Evolutionary conservation across 2,113 vertebrate genomes (phyloP).

Genomic region (Australoheros scitulus): DNA sequence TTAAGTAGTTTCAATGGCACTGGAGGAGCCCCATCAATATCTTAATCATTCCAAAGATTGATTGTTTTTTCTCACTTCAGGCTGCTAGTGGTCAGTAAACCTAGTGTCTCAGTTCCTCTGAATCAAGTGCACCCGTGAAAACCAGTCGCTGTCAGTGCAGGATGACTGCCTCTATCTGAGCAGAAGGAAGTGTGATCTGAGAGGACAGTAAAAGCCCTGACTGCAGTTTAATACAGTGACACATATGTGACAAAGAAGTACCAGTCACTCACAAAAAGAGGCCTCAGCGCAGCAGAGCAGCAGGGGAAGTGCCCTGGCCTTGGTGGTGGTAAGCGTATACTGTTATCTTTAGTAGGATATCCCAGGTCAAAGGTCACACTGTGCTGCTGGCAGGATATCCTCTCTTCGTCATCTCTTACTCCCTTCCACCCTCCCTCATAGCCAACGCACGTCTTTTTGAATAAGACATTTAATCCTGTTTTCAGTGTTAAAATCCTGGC

Average conservation of each 20-base stretch:
- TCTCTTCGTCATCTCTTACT: conserved; percentile 28
- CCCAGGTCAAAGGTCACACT: conserved; percentile 62
- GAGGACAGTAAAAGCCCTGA: not conserved
- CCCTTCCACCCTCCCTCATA: conserved; percentile 15
- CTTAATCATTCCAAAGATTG: too few species aligned
- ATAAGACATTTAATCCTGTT: conserved; percentile 28
- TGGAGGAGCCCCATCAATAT: too few species aligned
- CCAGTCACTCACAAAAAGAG: not conserved
- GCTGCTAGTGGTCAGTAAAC: not conserved
- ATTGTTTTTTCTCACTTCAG: not conserved
- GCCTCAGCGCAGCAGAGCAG: conserved; percentile 34
- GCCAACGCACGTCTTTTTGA: not conserved
- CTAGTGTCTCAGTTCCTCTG: not conserved
- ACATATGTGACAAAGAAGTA: conserved; percentile 5
- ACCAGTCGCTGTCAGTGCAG: not conserved
- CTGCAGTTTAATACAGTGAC: conserved; percentile 28
- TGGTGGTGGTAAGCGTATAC: conserved; percentile 30
- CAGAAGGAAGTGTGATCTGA: conserved; percentile 20
- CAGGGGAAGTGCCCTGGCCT: conserved; percentile 41
- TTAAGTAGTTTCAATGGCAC: fast-evolving
- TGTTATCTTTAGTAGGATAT: conserved; percentile 70
- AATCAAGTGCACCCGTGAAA: not conserved
- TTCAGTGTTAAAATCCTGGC: conserved; percentile 26
- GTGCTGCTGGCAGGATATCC: conserved; percentile 72
- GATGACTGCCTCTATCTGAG: not conserved